These are phyloP conservation scores for Odontocolon sp. DNA, from an alignment of 2,888 invertebrate species.

Conservation along the genomic window DNA sequence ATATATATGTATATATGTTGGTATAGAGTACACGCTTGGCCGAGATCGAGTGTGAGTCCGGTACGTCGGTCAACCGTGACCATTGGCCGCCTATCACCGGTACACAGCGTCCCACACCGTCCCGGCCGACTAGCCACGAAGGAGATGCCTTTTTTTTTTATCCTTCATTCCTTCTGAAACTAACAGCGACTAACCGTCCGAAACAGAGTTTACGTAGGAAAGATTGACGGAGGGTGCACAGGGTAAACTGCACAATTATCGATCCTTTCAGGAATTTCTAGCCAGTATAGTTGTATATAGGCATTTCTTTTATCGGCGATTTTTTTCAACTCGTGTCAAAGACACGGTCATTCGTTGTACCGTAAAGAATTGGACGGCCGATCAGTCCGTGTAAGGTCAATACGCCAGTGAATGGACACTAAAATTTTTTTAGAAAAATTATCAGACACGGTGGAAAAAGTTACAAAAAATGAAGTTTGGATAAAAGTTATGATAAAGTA, in stretches of 20 bases:
- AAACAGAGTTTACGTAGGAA: neutral
- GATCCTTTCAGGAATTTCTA: too few species aligned
- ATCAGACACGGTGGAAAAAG: too few species aligned
- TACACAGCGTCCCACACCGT: slow-evolving; percentile 55
- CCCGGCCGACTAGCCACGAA: slow-evolving; percentile 70
- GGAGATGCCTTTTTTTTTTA: slow-evolving; percentile 50
- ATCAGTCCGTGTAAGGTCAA: too few species aligned
- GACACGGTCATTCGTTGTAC: too few species aligned
- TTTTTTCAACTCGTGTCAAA: too few species aligned
- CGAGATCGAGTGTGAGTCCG: slow-evolving; percentile 52
- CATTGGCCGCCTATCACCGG: slow-evolving; percentile 76
- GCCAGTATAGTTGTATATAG: too few species aligned
- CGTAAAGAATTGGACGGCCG: too few species aligned
- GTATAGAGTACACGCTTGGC: slow-evolving; percentile 7
- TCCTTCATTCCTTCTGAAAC: slow-evolving; percentile 17
- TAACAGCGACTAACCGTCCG: neutral
- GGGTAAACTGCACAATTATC: neutral
- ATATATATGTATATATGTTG: neutral
- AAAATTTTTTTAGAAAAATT: too few species aligned
- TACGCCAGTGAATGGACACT: too few species aligned
- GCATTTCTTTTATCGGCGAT: too few species aligned
- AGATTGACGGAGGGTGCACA: slow-evolving; percentile 10
- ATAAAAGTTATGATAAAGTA: too few species aligned
- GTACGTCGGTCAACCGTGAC: slow-evolving; percentile 74
- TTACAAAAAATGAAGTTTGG: too few species aligned